These are phyloP conservation scores for Liposcelis brunnea DNA, from an alignment of 2,888 invertebrate species.

Conservation along the genomic window DNA sequence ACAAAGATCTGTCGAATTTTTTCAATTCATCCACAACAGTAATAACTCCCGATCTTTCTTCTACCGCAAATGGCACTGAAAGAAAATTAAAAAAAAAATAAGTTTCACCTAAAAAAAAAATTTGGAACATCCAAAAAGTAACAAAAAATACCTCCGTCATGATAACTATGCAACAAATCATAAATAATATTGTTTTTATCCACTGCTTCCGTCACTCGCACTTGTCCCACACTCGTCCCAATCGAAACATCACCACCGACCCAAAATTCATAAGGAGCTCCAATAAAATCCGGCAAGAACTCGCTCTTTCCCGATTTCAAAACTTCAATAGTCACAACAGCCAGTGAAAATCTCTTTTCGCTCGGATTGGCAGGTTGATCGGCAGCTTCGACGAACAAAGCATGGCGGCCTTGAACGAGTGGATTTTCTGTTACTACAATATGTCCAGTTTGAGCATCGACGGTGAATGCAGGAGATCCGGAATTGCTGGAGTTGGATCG, in stretches of 20 bases:
- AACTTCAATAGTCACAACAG: constrained; percentile 70
- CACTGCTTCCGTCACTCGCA: constrained; percentile 54
- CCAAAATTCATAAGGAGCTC: constrained; percentile 80
- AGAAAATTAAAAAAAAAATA: too few species aligned
- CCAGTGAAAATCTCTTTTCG: constrained; percentile 61
- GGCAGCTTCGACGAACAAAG: constrained; percentile 66
- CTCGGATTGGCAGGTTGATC: constrained; percentile 72
- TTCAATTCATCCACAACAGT: constrained; percentile 61
- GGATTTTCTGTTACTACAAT: constrained; percentile 46
- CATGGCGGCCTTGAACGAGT: constrained; percentile 51
- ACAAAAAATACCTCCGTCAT: constrained; percentile 47
- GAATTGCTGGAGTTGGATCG: constrained; percentile 45
- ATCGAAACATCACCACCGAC: constrained; percentile 71
- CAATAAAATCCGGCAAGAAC: constrained; percentile 58
- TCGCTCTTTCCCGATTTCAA: constrained; percentile 30
- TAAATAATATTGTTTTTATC: constrained; percentile 49
- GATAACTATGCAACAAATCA: constrained; percentile 67
- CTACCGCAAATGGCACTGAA: constrained; percentile 79
- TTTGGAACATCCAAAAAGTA: neutral
- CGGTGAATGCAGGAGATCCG: constrained; percentile 44
- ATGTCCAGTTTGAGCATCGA: constrained; percentile 52
- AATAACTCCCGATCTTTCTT: constrained; percentile 72
- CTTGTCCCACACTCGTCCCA: constrained; percentile 73
- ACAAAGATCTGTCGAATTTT: constrained; percentile 47
- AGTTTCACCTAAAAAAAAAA: neutral